A percentile compares a stretch with the other conserved stretches of the same genome.
Conservation (phyloP, 1,140 invertebrate genomes). For the Heliconius hermathena region DNA sequence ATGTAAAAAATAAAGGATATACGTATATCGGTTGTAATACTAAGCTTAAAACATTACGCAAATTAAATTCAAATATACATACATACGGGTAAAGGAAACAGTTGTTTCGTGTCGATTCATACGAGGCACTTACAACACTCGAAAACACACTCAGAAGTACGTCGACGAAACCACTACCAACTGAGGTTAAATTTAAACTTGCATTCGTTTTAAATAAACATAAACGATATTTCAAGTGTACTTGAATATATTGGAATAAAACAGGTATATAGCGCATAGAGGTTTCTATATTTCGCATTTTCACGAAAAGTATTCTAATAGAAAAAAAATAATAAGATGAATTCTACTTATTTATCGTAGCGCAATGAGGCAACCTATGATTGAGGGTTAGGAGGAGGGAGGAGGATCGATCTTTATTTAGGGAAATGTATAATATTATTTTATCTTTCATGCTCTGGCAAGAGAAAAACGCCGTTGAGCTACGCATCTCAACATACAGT, state of each 20-base stretch:
- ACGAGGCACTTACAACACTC: neutral
- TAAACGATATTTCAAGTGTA: neutral
- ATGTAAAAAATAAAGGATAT: neutral
- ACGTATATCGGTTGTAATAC: neutral
- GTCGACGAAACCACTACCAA: neutral
- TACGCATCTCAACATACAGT: too few species aligned
- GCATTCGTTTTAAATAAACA: neutral
- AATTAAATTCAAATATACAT: neutral
- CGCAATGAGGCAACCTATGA: too few species aligned
- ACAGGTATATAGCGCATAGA: neutral
- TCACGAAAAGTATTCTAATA: neutral
- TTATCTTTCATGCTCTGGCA: too few species aligned
- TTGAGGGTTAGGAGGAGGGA: too few species aligned
- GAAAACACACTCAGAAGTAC: neutral
- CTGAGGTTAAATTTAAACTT: neutral
- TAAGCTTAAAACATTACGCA: neutral
- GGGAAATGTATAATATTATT: too few species aligned
- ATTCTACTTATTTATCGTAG: neutral
- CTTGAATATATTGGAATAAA: neutral
- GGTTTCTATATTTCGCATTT: neutral
- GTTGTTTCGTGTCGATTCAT: neutral
- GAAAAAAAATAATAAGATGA: too few species aligned
- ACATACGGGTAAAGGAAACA: neutral
- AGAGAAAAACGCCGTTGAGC: too few species aligned
- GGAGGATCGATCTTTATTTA: too few species aligned